Percentiles rank a stretch among this genome's conserved stretches.
phyloP scores from a whole-genome alignment of 2,888 invertebrate genomes.

The Phytoseiulus persimilis region DNA sequence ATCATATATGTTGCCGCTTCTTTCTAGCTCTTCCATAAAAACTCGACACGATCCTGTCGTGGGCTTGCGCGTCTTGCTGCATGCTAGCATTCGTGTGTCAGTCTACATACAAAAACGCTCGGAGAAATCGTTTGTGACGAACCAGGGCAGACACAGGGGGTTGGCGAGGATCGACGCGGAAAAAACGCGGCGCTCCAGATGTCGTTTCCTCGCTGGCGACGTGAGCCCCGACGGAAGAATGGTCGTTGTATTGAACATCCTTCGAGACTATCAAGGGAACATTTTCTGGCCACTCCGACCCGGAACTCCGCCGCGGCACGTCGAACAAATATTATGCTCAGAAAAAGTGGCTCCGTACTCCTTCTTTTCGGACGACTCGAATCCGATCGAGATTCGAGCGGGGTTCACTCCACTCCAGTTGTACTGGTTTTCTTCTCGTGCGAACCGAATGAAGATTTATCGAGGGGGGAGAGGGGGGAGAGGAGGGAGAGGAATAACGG shows the following conservation, averaged over 20 bases:
- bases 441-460: background rate
- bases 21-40: background rate
- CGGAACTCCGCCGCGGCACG: background rate
- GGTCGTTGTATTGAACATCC: background rate
- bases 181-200: background rate
- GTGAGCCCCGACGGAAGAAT: background rate
- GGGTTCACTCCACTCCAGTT: background rate
- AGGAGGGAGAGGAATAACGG: background rate
- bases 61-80: background rate
- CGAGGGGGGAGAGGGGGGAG: background rate
- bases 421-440: background rate
- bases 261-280: background rate
- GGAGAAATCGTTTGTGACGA: background rate
- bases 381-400: background rate
- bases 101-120: background rate
- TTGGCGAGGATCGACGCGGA: background rate
- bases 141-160: background rate
- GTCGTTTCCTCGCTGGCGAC: background rate
- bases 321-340: background rate
- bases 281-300: background rate
- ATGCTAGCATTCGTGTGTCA: background rate
- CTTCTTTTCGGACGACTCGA: background rate
- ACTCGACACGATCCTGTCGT: background rate
- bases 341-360: background rate
- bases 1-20: background rate